Evolutionary conservation across 2,888 invertebrate genomes (phyloP), one percentile per base, ranked within the genome.

Genomic region (Nemoura dubitans): DNA sequence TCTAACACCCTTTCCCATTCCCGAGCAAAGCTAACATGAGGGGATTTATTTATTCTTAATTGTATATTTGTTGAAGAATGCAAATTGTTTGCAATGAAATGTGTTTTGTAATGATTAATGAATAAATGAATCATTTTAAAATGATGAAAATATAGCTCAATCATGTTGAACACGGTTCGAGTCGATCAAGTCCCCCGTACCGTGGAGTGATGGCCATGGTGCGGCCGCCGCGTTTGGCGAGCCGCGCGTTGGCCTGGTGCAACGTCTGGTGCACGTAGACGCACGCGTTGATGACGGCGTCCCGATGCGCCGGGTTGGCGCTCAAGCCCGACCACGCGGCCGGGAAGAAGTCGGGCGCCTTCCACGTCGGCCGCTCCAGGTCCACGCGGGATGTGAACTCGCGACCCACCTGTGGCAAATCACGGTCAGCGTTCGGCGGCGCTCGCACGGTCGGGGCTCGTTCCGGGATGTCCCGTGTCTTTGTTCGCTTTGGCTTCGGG

Each of bases 201-300:
- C 97, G 94, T 3, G 99, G 99, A 14, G 99, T 99, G 88, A 99
- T 98, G 26, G 99, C 98, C 96, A 98, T 99, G 25, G 98, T 98
- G 88, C 98, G 94, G 88, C 97, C 97, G 76, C 99, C 99, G 83
- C 98, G 94, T 92, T 98, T 98, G 6, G 96, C 95, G 86, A 99
- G 93, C 86, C 98, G 93, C 0, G 96, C 94, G 91, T 99, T 99
- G 85, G 99, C 98, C 90, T 97, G 96, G 91, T 99, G 98, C 88
- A 99, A 93, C 0, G 99, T 98, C 92, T 98, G 98, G 92, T 99
- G 99, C 36, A 99, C 99, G 91, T 98, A 99, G 25, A 99, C 99
- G 91, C 98, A 98, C 0, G 98, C 98, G 92, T 99, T 99, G 90
- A 99, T 97, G n/a, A 99, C 98, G 26, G 98, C 99, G 90, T 98